Evolutionary conservation across 2,888 invertebrate genomes (phyloP).

Genomic region (Cataglyphis rosenhaueri): DNA sequence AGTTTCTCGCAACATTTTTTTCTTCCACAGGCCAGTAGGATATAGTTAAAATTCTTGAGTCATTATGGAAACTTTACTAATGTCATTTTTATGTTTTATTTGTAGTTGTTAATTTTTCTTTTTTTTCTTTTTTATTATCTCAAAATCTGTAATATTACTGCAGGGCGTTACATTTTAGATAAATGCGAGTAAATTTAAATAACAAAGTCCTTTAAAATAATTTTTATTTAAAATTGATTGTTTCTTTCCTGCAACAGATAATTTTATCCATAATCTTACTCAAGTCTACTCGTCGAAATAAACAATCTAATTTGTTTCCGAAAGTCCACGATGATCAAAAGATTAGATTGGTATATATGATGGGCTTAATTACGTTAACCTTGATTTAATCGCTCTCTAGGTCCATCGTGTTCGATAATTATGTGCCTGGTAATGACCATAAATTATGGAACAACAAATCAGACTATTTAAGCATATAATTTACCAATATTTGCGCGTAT

Average conservation of each 20-base stretch:
- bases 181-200: not conserved
- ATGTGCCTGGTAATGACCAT: slow-evolving; percentile 48
- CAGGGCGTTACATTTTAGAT: not conserved
- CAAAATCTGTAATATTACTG: not conserved
- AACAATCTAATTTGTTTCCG: slow-evolving; percentile 34
- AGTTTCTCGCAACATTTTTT: slow-evolving; percentile 19
- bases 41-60: slow-evolving; percentile 26
- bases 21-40: not conserved
- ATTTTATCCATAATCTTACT: slow-evolving; percentile 15
- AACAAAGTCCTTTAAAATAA: not conserved
- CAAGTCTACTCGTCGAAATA: slow-evolving; percentile 8
- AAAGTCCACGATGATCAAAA: slow-evolving; percentile 44
- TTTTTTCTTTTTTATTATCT: not conserved
- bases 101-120: not conserved
- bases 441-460: slow-evolving; percentile 52
- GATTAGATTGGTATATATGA: slow-evolving; percentile 17
- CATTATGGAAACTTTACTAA: slow-evolving; percentile 9
- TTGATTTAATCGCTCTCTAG: slow-evolving; percentile 44
- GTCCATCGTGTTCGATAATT: slow-evolving; percentile 40
- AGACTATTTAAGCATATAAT: slow-evolving; percentile 46
- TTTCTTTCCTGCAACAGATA: not conserved
- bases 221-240: not conserved
- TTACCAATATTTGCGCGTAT: slow-evolving; percentile 51
- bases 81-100: not conserved
- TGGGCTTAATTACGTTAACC: slow-evolving; percentile 40